Conservation (phyloP, 2,797 vertebrate species). For the Fistularia commersonii region DNA sequence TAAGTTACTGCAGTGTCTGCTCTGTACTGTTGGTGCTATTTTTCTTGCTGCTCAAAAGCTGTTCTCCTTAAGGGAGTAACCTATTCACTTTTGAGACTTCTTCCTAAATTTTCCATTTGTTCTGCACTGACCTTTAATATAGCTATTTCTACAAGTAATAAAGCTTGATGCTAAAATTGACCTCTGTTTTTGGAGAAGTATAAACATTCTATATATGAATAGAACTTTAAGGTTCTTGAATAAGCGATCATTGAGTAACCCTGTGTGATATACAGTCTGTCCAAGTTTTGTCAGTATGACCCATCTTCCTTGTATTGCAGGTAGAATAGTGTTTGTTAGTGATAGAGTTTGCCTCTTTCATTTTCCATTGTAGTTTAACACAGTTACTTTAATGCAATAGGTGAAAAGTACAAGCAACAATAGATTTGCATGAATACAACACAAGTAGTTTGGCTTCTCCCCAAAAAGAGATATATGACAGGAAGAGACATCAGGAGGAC, state of each 20-base stretch:
- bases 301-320: slow-evolving; percentile 31
- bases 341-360: slow-evolving; percentile 14
- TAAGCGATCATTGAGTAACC: no score
- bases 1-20: slow-evolving; percentile 43
- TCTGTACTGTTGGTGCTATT: slow-evolving; percentile 30
- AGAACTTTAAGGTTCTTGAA: no score
- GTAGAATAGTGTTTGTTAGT: slow-evolving; percentile 20
- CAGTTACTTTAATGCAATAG: slow-evolving; percentile 18
- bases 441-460: slow-evolving; percentile 33
- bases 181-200: slow-evolving; percentile 31
- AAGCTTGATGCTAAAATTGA: background rate
- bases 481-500: slow-evolving; percentile 9
- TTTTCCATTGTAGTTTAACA: slow-evolving; percentile 17
- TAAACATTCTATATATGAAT: no score
- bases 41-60: slow-evolving; percentile 23
- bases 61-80: slow-evolving; percentile 24
- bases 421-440: slow-evolving; percentile 24
- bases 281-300: slow-evolving; percentile 51
- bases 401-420: slow-evolving; percentile 15
- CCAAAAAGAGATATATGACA: slow-evolving; percentile 19
- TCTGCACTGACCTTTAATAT: slow-evolving; percentile 46
- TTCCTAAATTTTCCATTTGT: slow-evolving; percentile 36
- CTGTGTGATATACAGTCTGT: slow-evolving; percentile 3
- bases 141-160: slow-evolving; percentile 10
- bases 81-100: slow-evolving; percentile 51